Conservation (phyloP, 2,113 vertebrate genomes). For the Scopus umbretta region DNA sequence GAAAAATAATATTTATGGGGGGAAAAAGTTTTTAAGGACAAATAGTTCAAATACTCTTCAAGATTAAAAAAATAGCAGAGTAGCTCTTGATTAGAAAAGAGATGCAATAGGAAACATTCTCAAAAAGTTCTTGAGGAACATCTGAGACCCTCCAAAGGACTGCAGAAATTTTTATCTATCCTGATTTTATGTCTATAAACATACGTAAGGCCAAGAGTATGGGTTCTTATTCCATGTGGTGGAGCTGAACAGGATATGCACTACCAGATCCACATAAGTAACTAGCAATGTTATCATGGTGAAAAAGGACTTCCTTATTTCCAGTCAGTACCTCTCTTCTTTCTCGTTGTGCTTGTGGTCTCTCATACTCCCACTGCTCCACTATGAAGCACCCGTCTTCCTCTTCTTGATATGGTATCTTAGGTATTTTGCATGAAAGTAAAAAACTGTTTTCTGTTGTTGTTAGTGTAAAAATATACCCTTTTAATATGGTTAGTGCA, state of each 20-base stretch:
- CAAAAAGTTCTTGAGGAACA: not conserved
- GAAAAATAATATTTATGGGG: not conserved
- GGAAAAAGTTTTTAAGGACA: not conserved
- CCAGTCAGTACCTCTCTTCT: not conserved
- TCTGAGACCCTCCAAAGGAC: not conserved
- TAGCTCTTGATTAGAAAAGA: not conserved
- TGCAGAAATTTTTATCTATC: not conserved
- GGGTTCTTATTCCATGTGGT: fast-evolving
- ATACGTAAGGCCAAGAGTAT: not conserved
- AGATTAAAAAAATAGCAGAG: not conserved
- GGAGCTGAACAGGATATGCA: not conserved
- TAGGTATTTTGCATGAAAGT: not conserved
- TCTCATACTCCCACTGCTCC: not conserved
- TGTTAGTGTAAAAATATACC: not conserved
- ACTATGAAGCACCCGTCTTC: not conserved
- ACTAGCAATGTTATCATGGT: not conserved
- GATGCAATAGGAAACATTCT: not conserved
- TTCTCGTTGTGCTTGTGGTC: not conserved
- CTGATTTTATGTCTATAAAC: not conserved
- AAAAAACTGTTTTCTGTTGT: not conserved
- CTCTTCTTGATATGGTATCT: not conserved
- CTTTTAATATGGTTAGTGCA: not conserved
- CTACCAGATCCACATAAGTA: not conserved
- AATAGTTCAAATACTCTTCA: not conserved
- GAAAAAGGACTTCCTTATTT: not conserved